Evolutionary conservation across 1,140 invertebrate genomes (phyloP).

Genomic region (Meloidogyne exigua): DNA sequence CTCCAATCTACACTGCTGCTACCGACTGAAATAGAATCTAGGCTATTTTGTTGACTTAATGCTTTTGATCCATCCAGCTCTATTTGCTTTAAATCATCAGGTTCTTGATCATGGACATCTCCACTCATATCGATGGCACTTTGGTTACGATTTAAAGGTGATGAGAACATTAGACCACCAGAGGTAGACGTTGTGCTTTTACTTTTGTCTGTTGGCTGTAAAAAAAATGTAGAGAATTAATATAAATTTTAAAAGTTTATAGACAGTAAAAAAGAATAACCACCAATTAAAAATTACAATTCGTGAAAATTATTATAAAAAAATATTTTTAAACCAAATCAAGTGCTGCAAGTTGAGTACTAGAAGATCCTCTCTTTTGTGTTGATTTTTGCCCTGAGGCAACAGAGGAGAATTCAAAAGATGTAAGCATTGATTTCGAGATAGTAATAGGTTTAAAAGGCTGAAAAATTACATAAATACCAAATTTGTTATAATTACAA

Average conservation of each 20-base stretch:
- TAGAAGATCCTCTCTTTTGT: not conserved
- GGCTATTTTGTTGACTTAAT: conserved; percentile 18
- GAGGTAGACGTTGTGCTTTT: conserved; percentile 8
- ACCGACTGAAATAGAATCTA: conserved; percentile 10
- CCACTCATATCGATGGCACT: not conserved
- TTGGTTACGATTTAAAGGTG: conserved; percentile 3
- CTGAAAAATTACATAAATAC: not conserved
- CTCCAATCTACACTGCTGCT: conserved; percentile 43
- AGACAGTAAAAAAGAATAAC: too few relatives aligned
- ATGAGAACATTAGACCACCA: conserved; percentile 21
- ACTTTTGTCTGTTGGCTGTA: conserved; percentile 4
- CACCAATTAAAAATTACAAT: not conserved
- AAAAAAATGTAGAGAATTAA: too few relatives aligned
- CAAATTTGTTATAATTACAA: not conserved
- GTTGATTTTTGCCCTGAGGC: not conserved
- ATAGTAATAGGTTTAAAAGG: conserved; percentile 13
- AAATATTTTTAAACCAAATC: not conserved
- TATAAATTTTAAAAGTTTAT: too few relatives aligned
- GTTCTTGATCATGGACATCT: not conserved
- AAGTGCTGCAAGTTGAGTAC: conserved; percentile 10
- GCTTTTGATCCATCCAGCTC: not conserved
- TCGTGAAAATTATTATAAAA: not conserved
- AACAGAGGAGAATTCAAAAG: not conserved
- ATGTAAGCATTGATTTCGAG: conserved; percentile 3
- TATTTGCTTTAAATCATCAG: not conserved